Base-by-base conservation (phyloP, 1,140 invertebrate genomes). In the Eumeta japonica region DNA sequence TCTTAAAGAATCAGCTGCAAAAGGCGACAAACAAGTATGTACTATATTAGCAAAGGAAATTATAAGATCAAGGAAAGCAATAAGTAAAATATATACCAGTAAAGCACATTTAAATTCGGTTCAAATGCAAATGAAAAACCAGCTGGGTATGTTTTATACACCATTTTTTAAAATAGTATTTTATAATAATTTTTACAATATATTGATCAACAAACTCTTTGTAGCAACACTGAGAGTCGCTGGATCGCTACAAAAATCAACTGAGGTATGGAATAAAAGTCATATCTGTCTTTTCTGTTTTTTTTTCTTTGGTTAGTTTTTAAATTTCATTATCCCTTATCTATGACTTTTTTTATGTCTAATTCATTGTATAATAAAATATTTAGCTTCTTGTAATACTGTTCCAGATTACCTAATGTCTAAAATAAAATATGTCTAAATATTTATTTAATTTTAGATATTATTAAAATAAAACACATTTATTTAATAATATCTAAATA, bases 71-170 rank as follows among this genome's bases (percentile, higher is more conserved):
- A 79, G 92, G 41, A 96, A 94, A 75, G 86, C 93, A 0, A 84
- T 94, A 15, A 88, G 81, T 50, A 93, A 95, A 75, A 88, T 99
- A 39, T 88, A 97, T 60, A 89, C 91, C 0, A 92, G 92, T 0
- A 98, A 98, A 76, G 94, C 97, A n/a, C 95, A 98, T 51, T 75
- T 99, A 3, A 98, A 96, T 68, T 98, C 96, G 1, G 87, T 99
- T 10, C 89, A 94, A 39, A 81, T 98, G 75, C 91, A 94, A 75
- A 98, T 99, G 94, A 96, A 97, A 66, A 94, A 98, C 71, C 97
- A 99, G 68, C 73, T 98, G 45, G 87, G 90, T 92, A 76, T 47
- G 18, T 42, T n/a, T n/a, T n/a, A 24, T 24, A 7, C 20, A 24
- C 7, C 7, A 7, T 24, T 24, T 24, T 24, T 24, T 24, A 24